Conservation (phyloP, 1,140 invertebrate genomes). For the Zaprionus kolodkinae region DNA sequence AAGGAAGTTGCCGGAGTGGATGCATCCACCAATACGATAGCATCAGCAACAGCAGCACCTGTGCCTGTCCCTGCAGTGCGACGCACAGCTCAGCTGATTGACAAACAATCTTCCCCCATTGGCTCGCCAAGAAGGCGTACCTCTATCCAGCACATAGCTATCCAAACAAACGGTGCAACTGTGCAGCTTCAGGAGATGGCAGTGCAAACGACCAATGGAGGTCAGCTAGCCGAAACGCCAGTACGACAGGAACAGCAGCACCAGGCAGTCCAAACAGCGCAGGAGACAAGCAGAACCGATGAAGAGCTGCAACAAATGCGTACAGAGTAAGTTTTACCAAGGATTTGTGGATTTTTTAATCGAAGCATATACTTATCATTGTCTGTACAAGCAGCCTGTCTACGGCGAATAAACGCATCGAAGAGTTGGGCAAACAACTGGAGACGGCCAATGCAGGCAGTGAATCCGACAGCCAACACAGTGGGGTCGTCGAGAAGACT, state of each 20-base stretch:
- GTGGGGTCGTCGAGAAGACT: slow-evolving; percentile 72
- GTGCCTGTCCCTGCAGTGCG: slow-evolving; percentile 68
- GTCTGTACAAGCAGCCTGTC: slow-evolving; percentile 29
- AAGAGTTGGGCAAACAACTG: slow-evolving; percentile 50
- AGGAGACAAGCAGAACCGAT: slow-evolving; percentile 10
- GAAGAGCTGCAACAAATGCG: slow-evolving; percentile 43
- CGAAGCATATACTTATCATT: not conserved
- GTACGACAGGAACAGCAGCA: slow-evolving; percentile 40
- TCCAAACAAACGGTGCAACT: slow-evolving; percentile 49
- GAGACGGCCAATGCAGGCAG: slow-evolving; percentile 33
- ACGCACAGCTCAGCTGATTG: slow-evolving; percentile 60
- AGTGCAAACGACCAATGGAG: slow-evolving; percentile 61
- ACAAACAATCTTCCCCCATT: slow-evolving; percentile 74
- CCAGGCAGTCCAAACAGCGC: slow-evolving; percentile 61
- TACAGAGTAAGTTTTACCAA: slow-evolving; percentile 39
- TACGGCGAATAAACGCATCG: slow-evolving; percentile 55
- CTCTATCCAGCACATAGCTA: slow-evolving; percentile 36
- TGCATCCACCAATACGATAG: slow-evolving; percentile 71
- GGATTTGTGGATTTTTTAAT: not conserved
- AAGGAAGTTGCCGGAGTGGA: slow-evolving; percentile 16
- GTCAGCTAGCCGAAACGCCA: not conserved
- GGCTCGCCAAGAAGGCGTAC: slow-evolving; percentile 49
- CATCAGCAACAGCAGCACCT: slow-evolving; percentile 42
- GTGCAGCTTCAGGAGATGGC: slow-evolving; percentile 48
- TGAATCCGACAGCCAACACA: slow-evolving; percentile 61